Base-by-base conservation (phyloP, 2,797 vertebrate genomes). In the Steatocranus sp. region DNA sequence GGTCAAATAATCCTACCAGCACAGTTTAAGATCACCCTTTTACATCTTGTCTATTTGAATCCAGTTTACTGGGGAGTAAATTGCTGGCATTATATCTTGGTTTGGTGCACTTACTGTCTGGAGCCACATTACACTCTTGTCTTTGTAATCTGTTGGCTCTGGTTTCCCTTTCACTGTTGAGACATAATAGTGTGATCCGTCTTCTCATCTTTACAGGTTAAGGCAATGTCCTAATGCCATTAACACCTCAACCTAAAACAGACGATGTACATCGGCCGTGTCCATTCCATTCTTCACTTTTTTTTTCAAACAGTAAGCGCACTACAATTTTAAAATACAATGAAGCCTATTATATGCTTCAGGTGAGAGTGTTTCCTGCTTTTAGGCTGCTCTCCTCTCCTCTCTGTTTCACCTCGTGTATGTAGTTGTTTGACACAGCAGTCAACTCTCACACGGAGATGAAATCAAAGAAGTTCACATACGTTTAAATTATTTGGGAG, bases 401-500 rank as follows among this genome's bases (percentile, higher is more conserved):
- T 66, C 61, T 0, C 61, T 10, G 63, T 68, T 25, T 68, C 63
- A 68, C 1, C 20, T 23, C 8, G 0, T 68, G n/a, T 15, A 23
- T 14, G 36, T 41, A 5, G 1, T 43, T 43, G 36, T 41, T 36
- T 43, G 14, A 25, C 12, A 43, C 20, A 68, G 5, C 36, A 43
- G 14, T 0, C 36, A 0, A 1, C 14, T 41, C 14, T 25, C 20
- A 43, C 61, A 41, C 1, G 7, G 61, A 68, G 36, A 41, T 0
- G 2, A 68, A 68, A 68, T 17, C 15, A 41, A 41, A 36, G 3
- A 23, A 68, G 63, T 9, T 38, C 58, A 66, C 58, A 63, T 14
- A 66, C 4, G 27, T 36, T 34, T 34, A 34, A 61, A 61, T 36
- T 36, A 34, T 61, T 23, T 38, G 11, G 61, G 34, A 66, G 12